These are phyloP conservation scores for Nomada hirtipes DNA, from an alignment of 2,888 invertebrate species.

Conservation along the genomic window DNA sequence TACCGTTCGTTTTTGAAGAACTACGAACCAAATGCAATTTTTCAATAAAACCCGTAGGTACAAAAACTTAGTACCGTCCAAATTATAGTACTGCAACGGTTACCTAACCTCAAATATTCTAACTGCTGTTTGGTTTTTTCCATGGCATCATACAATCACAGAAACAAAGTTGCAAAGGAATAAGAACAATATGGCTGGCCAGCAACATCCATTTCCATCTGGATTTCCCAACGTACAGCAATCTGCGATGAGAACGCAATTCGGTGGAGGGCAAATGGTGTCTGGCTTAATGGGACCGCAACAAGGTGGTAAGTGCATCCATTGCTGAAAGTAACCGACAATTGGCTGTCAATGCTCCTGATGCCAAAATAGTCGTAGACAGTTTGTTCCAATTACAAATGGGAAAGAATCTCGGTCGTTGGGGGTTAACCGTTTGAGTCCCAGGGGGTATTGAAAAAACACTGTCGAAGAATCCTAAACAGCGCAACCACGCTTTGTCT, in stretches of 20 bases:
- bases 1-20: not conserved
- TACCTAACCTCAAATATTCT: slow-evolving; percentile 50
- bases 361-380: too few species aligned
- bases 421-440: too few species aligned
- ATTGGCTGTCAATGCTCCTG: not conserved
- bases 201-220: slow-evolving; percentile 90
- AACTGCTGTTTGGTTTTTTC: slow-evolving; percentile 1
- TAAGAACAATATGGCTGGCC: slow-evolving; percentile 87
- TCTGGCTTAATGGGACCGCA: slow-evolving; percentile 87
- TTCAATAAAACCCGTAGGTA: not conserved
- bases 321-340: not conserved
- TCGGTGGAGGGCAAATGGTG: slow-evolving; percentile 88
- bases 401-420: too few species aligned
- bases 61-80: not conserved
- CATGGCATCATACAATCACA: not conserved
- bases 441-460: too few species aligned
- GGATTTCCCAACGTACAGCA: slow-evolving; percentile 88
- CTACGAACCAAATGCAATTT: not conserved
- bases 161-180: slow-evolving; percentile 20
- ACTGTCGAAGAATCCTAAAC: too few species aligned
- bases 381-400: too few species aligned
- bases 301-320: slow-evolving; percentile 78
- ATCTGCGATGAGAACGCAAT: slow-evolving; percentile 88
- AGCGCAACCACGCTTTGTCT: too few species aligned
- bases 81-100: not conserved